A percentile compares a stretch with the other conserved stretches of the same genome.
These are phyloP conservation scores for Triplophysa yarkandensis DNA, from an alignment of 2,797 vertebrate genomes.

Conservation along the genomic window DNA sequence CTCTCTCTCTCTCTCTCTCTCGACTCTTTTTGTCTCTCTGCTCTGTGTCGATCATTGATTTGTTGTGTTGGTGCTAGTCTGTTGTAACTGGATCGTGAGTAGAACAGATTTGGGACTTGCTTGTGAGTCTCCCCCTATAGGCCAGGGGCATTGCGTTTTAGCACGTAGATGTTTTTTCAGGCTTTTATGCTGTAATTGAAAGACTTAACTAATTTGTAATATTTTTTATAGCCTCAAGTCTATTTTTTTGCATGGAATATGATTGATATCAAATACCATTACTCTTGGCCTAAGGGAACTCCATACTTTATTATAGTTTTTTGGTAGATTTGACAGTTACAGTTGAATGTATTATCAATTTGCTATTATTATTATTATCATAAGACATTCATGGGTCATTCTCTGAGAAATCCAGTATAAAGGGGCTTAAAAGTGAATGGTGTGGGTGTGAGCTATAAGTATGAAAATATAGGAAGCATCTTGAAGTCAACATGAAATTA, in stretches of 20 bases:
- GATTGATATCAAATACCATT: constrained; percentile 44
- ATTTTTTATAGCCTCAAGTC: constrained; percentile 29
- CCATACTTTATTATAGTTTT: constrained; percentile 46
- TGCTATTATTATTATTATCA: constrained; percentile 51
- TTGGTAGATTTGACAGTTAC: constrained; percentile 48
- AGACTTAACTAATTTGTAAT: constrained; percentile 9
- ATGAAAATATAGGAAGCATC: background rate
- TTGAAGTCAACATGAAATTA: constrained; percentile 39
- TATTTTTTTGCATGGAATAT: constrained; percentile 46
- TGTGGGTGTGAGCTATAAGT: background rate
- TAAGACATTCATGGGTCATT: constrained; percentile 17
- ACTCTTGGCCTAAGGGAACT: constrained; percentile 60
- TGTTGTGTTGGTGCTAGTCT: constrained; percentile 54
- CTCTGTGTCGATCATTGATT: constrained; percentile 38
- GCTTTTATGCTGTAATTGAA: constrained; percentile 35
- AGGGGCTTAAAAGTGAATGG: constrained; percentile 13
- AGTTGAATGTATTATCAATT: constrained; percentile 42
- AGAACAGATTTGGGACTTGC: constrained; percentile 51
- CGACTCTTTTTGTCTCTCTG: no score
- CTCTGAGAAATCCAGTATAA: constrained; percentile 20
- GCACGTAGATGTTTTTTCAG: constrained; percentile 30
- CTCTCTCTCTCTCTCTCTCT: constrained; percentile 36
- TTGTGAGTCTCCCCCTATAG: constrained; percentile 54
- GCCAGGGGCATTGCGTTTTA: constrained; percentile 55
- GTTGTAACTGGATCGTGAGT: constrained; percentile 55